Evolutionary conservation across 2,113 vertebrate genomes (phyloP).

Genomic region (Pteruthius melanotis): DNA sequence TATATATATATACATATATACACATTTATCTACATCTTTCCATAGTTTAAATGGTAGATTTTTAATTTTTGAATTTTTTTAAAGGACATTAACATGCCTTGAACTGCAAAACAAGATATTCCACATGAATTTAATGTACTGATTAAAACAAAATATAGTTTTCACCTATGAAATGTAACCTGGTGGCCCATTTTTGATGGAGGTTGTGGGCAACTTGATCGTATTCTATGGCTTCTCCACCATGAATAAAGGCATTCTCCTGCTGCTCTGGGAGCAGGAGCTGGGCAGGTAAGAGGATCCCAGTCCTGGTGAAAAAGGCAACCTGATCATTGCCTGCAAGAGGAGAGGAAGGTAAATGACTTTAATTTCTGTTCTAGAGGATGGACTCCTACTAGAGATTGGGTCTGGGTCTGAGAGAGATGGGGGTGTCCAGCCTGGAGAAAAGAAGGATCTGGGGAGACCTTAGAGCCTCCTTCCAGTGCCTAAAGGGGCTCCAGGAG

Average conservation of each 20-base stretch:
- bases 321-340: background rate
- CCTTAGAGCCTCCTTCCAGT: background rate
- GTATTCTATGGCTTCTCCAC: background rate
- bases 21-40: background rate
- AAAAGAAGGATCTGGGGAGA: background rate
- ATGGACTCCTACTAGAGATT: background rate
- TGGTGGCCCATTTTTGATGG: background rate
- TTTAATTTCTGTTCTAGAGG: background rate
- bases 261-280: background rate
- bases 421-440: background rate
- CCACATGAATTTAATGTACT: background rate
- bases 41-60: background rate
- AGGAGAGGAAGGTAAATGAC: background rate
- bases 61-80: background rate
- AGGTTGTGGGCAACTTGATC: background rate
- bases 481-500: background rate
- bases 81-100: background rate
- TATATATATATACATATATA: too few species aligned
- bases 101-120: background rate
- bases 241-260: slow-evolving; percentile 2
- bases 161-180: background rate
- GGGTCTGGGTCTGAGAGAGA: background rate
- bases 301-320: background rate
- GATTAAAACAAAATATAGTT: background rate
- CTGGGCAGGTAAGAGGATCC: background rate